These are phyloP conservation scores for Caenorhabditis sp. DNA, from an alignment of 2,888 invertebrate genomes.

Conservation along the genomic window DNA sequence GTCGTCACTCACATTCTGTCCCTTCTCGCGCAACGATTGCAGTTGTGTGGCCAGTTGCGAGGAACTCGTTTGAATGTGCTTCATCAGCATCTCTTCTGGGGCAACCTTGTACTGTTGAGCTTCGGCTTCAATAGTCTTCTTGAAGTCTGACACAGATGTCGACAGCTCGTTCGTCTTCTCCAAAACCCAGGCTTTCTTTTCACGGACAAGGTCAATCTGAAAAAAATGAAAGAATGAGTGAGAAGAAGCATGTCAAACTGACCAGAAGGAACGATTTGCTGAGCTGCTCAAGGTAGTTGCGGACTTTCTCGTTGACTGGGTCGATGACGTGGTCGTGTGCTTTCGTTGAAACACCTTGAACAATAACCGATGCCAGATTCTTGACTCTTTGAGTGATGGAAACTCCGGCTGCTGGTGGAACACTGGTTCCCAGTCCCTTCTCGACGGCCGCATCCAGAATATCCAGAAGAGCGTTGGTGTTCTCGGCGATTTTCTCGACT, in stretches of 20 bases:
- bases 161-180: constrained; percentile 67
- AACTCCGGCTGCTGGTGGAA: constrained; percentile 35
- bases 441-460: constrained; percentile 64
- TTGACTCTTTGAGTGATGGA: constrained; percentile 61
- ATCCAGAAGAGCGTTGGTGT: constrained; percentile 65
- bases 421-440: constrained; percentile 55
- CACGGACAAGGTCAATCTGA: constrained; percentile 65
- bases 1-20: constrained; percentile 49
- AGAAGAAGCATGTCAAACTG: background rate
- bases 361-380: constrained; percentile 63
- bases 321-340: constrained; percentile 71
- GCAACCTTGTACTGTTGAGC: constrained; percentile 60
- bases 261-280: constrained; percentile 67
- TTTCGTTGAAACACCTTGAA: constrained; percentile 55
- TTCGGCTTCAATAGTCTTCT: constrained; percentile 59
- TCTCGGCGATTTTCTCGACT: constrained; percentile 64
- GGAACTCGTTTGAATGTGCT: constrained; percentile 62
- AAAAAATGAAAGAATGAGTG: no score
- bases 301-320: constrained; percentile 64
- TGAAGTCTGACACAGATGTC: constrained; percentile 64
- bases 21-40: constrained; percentile 57
- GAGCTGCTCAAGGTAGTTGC: constrained; percentile 64
- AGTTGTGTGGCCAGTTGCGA: constrained; percentile 51
- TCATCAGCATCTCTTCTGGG: constrained; percentile 71
- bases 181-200: constrained; percentile 66